phyloP scores from a whole-genome alignment of 2,113 vertebrate species.

The Meriones unguiculatus region DNA sequence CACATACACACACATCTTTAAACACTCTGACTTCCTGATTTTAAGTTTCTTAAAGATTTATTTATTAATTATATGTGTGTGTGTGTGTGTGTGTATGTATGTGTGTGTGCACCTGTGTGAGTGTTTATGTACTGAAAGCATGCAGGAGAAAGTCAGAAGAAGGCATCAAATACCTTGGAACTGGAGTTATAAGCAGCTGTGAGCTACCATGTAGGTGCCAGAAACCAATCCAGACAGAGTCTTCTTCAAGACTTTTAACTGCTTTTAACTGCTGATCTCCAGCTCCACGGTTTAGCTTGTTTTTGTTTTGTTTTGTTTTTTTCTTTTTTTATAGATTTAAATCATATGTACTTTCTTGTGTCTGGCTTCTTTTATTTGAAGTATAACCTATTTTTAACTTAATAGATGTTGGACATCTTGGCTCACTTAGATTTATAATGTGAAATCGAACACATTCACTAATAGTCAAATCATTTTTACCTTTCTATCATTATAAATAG shows the following conservation, averaged over 20 bases:
- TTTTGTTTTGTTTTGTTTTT: not conserved
- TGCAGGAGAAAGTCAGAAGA: not conserved
- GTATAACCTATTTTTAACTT: conserved; percentile 48
- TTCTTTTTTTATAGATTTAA: not conserved
- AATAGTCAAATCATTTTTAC: conserved; percentile 18
- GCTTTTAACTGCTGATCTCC: not conserved
- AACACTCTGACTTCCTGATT: conserved; percentile 32
- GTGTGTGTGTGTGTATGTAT: not conserved
- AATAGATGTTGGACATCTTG: not conserved
- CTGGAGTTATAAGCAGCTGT: not conserved
- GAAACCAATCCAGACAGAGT: not conserved
- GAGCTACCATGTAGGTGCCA: not conserved
- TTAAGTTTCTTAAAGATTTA: not conserved
- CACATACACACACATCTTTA: not conserved
- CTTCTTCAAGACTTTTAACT: not conserved
- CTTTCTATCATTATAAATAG: conserved; percentile 4
- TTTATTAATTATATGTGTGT: not conserved
- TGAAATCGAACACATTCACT: conserved; percentile 19
- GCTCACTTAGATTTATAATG: not conserved
- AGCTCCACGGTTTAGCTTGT: not conserved
- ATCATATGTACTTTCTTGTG: not conserved
- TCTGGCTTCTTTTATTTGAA: conserved; percentile 28
- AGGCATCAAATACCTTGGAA: not conserved
- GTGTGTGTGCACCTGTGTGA: not conserved
- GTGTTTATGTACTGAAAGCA: not conserved